A percentile compares a stretch with the other conserved stretches of the same genome.
Conservation (phyloP, 1,140 invertebrate species). For the Pomacea maculata region DNA sequence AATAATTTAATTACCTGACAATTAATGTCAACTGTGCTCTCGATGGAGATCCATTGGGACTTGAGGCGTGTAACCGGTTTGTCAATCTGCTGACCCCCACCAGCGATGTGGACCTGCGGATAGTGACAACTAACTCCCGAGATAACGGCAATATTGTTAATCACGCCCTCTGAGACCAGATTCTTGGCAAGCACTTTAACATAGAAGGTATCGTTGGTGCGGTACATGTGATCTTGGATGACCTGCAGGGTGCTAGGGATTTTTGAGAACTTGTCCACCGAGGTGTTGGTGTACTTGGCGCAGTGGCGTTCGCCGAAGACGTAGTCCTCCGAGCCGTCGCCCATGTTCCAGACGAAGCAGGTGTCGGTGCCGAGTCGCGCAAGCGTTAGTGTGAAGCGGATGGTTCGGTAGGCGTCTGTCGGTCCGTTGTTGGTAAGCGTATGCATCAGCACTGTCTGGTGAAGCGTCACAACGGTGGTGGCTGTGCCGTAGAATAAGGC, state of each 20-base stretch:
- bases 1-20: constrained; percentile 24
- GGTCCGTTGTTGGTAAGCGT: constrained; percentile 43
- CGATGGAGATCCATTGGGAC: constrained; percentile 41
- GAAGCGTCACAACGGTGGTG: constrained; percentile 19
- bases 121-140: constrained; percentile 41
- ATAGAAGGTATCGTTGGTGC: constrained; percentile 35
- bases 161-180: constrained; percentile 29
- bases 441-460: constrained; percentile 37
- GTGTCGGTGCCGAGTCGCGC: constrained; percentile 35
- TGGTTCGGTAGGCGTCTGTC: constrained; percentile 32
- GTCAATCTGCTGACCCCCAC: constrained; percentile 41
- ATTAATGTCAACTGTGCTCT: constrained; percentile 43
- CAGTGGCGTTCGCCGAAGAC: constrained; percentile 39
- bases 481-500: constrained; percentile 29
- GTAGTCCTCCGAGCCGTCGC: constrained; percentile 29
- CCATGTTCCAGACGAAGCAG: constrained; percentile 45
- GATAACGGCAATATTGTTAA: constrained; percentile 34
- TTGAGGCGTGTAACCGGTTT: constrained; percentile 28
- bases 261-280: not conserved
- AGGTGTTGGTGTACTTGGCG: constrained; percentile 9
- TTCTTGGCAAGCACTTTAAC: constrained; percentile 37
- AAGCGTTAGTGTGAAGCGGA: constrained; percentile 34
- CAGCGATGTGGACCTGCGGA: constrained; percentile 38
- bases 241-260: not conserved
- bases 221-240: constrained; percentile 33